Evolutionary conservation across 92 coral and sea anemone species (phyloP).

Genomic region (Phenganax subtilis): DNA sequence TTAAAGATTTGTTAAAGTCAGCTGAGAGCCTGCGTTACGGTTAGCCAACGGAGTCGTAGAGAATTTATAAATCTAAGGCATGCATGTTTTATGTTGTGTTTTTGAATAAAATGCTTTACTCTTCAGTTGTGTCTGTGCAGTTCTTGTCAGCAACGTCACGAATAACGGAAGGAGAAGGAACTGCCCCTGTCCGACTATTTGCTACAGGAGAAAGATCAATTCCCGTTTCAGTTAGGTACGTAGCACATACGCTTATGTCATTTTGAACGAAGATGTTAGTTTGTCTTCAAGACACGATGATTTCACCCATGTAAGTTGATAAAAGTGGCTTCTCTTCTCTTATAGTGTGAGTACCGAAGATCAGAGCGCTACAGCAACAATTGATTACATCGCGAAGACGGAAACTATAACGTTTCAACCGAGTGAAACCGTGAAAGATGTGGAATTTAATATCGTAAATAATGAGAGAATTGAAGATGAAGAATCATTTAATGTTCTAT

Average conservation of each 20-base stretch:
- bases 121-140: not conserved
- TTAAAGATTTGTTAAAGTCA: too few relatives aligned
- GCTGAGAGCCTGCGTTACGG: too few relatives aligned
- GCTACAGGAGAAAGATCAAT: conserved; percentile 11
- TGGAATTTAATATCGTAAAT: conserved; percentile 24
- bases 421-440: conserved; percentile 13
- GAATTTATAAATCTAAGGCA: not conserved
- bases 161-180: conserved; percentile 8
- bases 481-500: conserved; percentile 15
- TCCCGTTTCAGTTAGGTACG: conserved; percentile 28
- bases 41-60: too few relatives aligned
- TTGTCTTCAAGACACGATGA: too few relatives aligned
- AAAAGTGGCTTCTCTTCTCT: not conserved
- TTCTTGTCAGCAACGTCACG: not conserved
- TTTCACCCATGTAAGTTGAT: too few relatives aligned
- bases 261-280: too few relatives aligned
- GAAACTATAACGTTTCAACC: conserved; percentile 36
- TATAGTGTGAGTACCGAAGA: conserved; percentile 6
- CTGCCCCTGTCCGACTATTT: conserved; percentile 4
- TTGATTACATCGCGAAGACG: conserved; percentile 12
- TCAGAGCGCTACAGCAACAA: not conserved
- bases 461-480: not conserved
- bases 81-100: not conserved
- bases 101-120: not conserved
- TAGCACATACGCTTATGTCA: not conserved